Base-by-base conservation (phyloP, 2,888 invertebrate species). In the Leucozona laternaria region DNA sequence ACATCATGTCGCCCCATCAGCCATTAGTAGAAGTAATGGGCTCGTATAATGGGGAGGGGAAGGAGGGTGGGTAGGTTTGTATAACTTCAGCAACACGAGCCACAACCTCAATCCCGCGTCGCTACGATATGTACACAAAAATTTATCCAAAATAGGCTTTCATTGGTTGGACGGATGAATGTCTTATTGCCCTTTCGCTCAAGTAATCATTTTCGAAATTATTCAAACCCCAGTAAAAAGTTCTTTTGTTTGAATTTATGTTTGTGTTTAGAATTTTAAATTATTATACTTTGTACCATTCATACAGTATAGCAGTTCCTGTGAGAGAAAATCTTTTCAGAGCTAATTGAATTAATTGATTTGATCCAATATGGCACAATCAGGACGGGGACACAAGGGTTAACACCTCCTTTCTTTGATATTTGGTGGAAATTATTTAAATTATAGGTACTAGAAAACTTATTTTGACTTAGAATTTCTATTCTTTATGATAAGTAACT, bases 101-200 rank as follows among this genome's bases (percentile, higher is more conserved):
- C 60, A 57, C 48, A 48, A 48, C 4, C 48, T 10, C 53, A 17
- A 25, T 13, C 3, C 48, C 48, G 50, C 57, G 28, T n/a, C 28
- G 31, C 31, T 31, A 31, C 8, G 7, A 22, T 66, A 31, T 31
- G 48, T 55, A 70, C 40, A 66, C 43, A n/a, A 45, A 57, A 22
- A 20, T 37, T 20, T 37, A 17, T 34, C 34, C 53, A 60, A 17
- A 43, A 48, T 48, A 43, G 13, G 50, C 40, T 45, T 77, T 60
- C 57, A 58, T 57, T 70, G 40, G 28, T 64, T 31, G 71, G 53
- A 43, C 50, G 72, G 76, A 77, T 80, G 72, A 85, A 68, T 68
- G 77, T 80, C 76, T 80, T 84, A 84, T 79, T 77, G 80, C 55
- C 68, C 72, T 77, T 85, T 68, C 60, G 60, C 85, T 85, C 55